Evolutionary conservation across 2,888 invertebrate species (phyloP).

Genomic region (Pocota personata): DNA sequence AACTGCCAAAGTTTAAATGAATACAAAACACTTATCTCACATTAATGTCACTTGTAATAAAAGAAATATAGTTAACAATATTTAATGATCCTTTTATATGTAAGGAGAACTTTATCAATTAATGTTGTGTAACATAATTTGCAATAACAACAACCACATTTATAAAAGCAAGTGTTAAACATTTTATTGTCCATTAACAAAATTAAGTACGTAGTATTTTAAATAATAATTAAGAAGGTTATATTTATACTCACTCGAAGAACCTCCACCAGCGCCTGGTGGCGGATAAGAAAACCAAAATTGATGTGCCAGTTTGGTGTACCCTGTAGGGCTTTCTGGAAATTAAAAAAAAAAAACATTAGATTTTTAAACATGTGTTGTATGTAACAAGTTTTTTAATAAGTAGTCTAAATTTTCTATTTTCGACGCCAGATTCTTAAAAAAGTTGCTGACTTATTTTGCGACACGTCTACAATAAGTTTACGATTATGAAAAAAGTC

Average conservation of each 20-base stretch:
- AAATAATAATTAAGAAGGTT: background rate
- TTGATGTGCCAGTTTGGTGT: conserved; percentile 91
- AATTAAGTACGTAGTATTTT: background rate
- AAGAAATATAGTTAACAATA: conserved; percentile 1
- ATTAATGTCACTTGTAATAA: conserved; percentile 4
- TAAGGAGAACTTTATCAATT: conserved; percentile 16
- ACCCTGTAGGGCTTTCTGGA: conserved; percentile 82
- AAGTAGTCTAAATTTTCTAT: too few relatives aligned
- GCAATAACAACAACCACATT: conserved; percentile 61
- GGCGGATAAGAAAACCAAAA: conserved; percentile 94
- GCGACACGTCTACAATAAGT: too few relatives aligned
- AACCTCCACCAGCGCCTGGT: conserved; percentile 88
- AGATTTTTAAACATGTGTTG: too few relatives aligned
- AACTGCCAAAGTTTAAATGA: conserved; percentile 49
- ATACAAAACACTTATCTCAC: conserved; percentile 23
- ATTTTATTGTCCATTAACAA: background rate
- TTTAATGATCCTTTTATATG: conserved; percentile 6
- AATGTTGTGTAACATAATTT: conserved; percentile 45
- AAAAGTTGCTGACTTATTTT: too few relatives aligned
- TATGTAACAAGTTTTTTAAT: too few relatives aligned
- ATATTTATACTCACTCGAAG: conserved; percentile 85
- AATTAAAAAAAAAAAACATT: conserved; percentile 27
- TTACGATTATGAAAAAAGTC: too few relatives aligned
- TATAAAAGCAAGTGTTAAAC: conserved; percentile 8
- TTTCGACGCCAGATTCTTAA: too few relatives aligned